These are phyloP conservation scores for Myotis daubentonii DNA, from an alignment of 2,797 vertebrate genomes.

Conservation along the genomic window DNA sequence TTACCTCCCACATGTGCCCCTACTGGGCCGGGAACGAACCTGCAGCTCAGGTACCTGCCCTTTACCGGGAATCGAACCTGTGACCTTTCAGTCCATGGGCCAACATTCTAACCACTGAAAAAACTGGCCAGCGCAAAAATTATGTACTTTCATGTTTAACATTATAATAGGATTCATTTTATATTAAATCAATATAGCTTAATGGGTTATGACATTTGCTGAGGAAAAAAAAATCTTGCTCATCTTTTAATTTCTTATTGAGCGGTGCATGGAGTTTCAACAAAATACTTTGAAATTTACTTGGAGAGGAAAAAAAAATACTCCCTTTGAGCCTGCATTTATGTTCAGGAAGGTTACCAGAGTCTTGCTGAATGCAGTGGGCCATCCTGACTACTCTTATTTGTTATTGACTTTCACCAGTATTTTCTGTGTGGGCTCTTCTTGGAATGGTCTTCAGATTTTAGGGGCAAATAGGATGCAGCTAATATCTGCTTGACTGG, in stretches of 20 bases:
- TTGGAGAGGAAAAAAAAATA: not conserved
- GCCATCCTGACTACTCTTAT: slow-evolving; percentile 48
- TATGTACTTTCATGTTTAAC: slow-evolving; percentile 40
- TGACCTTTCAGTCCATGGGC: too few relatives aligned
- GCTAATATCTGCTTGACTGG: slow-evolving; percentile 51
- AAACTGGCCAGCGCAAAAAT: not conserved
- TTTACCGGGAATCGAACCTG: too few relatives aligned
- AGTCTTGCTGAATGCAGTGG: slow-evolving; percentile 66
- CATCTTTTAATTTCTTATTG: slow-evolving; percentile 65
- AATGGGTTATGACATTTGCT: slow-evolving; percentile 49
- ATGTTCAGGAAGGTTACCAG: slow-evolving; percentile 68
- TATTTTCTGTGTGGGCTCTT: slow-evolving; percentile 65
- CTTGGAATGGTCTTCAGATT: slow-evolving; percentile 67
- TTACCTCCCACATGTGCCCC: too few relatives aligned
- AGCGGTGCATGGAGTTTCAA: slow-evolving; percentile 71
- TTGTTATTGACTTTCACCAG: slow-evolving; percentile 65
- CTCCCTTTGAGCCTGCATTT: slow-evolving; percentile 66
- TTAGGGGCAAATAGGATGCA: slow-evolving; percentile 78
- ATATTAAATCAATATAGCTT: slow-evolving; percentile 64
- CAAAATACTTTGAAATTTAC: slow-evolving; percentile 73
- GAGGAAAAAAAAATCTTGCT: not conserved
- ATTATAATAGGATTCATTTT: slow-evolving; percentile 63
- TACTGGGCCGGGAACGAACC: too few relatives aligned
- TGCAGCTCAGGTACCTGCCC: too few relatives aligned
- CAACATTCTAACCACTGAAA: too few relatives aligned